Evolutionary conservation across 2,797 vertebrate species (phyloP).

Genomic region (Takifugu rubripes): DNA sequence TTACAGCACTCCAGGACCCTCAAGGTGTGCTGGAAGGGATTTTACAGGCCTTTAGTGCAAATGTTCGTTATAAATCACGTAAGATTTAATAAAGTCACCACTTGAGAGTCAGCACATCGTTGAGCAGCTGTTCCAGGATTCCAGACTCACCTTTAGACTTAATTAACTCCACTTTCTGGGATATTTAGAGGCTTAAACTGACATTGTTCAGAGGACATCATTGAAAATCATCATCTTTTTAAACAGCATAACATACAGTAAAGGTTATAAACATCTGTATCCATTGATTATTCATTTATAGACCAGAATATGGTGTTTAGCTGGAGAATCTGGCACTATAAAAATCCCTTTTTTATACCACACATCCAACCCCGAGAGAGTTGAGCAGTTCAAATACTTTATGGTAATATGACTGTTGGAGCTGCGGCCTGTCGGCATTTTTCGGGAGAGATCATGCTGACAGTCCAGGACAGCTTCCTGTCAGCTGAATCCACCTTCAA

Average conservation of each 20-base stretch:
- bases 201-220: background rate
- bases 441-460: background rate
- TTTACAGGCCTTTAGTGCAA: constrained; percentile 38
- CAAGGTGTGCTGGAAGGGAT: constrained; percentile 44
- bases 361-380: too few relatives aligned
- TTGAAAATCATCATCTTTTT: background rate
- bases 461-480: background rate
- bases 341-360: too few relatives aligned
- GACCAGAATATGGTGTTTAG: too few relatives aligned
- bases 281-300: too few relatives aligned
- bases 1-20: constrained; percentile 38
- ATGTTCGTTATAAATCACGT: constrained; percentile 40
- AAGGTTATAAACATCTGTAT: too few relatives aligned
- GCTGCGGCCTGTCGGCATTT: too few relatives aligned
- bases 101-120: constrained; percentile 30
- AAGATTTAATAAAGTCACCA: constrained; percentile 43
- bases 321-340: too few relatives aligned
- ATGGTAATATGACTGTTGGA: too few relatives aligned
- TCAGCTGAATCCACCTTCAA: background rate
- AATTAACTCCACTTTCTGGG: constrained; percentile 1
- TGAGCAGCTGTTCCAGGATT: constrained; percentile 19
- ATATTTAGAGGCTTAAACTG: background rate
- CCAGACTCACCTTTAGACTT: constrained; percentile 7
- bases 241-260: background rate
- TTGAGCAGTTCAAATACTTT: too few relatives aligned